Conservation (phyloP, 2,113 vertebrate species). For the Muntiacus reevesi region DNA sequence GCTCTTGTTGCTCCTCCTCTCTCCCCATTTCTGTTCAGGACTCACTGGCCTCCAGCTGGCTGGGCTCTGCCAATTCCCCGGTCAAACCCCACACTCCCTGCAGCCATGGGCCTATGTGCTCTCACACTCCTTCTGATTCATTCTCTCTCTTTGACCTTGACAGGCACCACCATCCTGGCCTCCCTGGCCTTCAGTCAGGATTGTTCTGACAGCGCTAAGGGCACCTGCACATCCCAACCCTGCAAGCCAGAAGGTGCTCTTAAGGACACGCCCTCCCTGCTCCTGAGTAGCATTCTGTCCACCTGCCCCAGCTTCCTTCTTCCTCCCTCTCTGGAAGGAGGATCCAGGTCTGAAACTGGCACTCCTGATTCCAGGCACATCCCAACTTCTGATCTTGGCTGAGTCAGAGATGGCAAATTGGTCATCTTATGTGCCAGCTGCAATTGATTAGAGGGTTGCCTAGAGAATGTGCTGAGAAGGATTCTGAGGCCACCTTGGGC, state of each 20-base stretch:
- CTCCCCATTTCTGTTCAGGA: not conserved
- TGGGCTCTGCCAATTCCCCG: rapidly evolving
- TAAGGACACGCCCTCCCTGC: not conserved
- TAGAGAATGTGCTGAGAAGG: not conserved
- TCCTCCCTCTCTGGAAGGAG: not conserved
- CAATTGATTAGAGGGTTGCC: not conserved
- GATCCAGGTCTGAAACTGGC: not conserved
- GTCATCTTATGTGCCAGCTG: too few species aligned
- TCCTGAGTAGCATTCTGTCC: too few species aligned
- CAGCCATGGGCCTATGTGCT: not conserved
- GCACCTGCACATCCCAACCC: not conserved
- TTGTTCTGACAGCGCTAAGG: not conserved
- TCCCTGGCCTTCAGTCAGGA: not conserved
- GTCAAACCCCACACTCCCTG: not conserved
- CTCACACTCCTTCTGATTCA: not conserved
- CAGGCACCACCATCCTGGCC: too few species aligned
- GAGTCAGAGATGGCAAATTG: not conserved
- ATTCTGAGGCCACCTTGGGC: not conserved
- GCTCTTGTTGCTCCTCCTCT: too few species aligned
- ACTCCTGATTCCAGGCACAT: not conserved
- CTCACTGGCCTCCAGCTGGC: not conserved
- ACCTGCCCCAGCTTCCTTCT: not conserved
- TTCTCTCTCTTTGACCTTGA: not conserved
- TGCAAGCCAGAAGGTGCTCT: not conserved
- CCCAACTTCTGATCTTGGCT: not conserved